phyloP scores from a whole-genome alignment of 2,797 vertebrate species.

The Danio albolineatus region DNA sequence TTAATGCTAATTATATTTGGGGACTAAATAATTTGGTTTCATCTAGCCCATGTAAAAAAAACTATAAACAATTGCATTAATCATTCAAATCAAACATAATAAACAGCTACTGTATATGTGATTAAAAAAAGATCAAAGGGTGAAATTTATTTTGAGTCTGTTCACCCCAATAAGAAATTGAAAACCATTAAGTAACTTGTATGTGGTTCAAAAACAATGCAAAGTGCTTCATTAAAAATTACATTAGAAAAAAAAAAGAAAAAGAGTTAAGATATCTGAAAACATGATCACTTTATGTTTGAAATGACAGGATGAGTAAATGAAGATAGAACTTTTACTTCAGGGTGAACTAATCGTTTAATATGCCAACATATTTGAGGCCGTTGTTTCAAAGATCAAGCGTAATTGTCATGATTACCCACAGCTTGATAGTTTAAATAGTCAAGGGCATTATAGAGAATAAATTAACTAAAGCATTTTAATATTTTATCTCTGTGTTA shows the following conservation, averaged over 20 bases:
- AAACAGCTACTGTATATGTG: neutral
- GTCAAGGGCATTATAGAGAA: too few species aligned
- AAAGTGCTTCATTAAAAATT: too few species aligned
- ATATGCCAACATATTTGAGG: too few species aligned
- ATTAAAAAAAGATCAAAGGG: neutral
- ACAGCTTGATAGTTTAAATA: too few species aligned
- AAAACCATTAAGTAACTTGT: too few species aligned
- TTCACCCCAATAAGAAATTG: neutral
- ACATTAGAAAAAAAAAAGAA: too few species aligned
- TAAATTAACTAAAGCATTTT: neutral
- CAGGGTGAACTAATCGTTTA: neutral
- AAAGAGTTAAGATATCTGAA: too few species aligned
- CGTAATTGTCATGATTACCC: too few species aligned
- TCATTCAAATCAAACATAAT: neutral
- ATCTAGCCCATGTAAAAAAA: neutral
- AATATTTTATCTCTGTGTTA: neutral
- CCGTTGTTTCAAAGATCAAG: neutral
- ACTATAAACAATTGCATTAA: neutral
- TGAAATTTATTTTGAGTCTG: too few species aligned
- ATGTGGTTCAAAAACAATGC: too few species aligned
- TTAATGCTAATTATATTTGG: neutral
- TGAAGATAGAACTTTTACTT: neutral
- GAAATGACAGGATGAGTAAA: neutral
- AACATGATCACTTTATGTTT: too few species aligned
- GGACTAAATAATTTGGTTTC: neutral